A percentile compares a stretch with the other conserved stretches of the same genome.
Conservation (phyloP, 2,888 invertebrate species). For the Heliconius ismenius region DNA sequence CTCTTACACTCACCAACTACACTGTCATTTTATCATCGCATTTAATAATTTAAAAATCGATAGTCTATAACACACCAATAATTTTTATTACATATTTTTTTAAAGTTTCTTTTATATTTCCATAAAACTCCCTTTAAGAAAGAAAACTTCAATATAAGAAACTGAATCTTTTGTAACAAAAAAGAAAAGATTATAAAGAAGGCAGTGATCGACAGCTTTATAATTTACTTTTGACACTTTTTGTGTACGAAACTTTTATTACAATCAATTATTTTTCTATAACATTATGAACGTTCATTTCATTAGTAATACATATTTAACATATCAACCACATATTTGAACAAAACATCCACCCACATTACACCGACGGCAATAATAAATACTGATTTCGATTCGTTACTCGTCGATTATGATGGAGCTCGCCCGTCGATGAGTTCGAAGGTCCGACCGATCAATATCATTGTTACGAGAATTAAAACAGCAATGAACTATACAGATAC, state of each 20-base stretch:
- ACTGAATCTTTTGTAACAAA: too few species aligned
- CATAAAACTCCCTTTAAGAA: too few species aligned
- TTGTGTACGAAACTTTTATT: neutral
- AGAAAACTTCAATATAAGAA: too few species aligned
- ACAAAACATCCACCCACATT: neutral
- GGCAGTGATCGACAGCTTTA: neutral
- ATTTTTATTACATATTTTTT: too few species aligned
- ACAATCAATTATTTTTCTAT: neutral
- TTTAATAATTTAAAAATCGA: neutral
- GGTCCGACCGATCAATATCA: conserved; percentile 21
- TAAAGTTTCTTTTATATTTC: too few species aligned
- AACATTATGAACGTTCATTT: neutral
- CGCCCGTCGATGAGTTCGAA: conserved; percentile 22
- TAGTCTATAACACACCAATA: neutral
- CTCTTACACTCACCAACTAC: neutral
- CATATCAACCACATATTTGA: neutral
- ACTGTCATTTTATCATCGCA: neutral
- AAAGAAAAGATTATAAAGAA: too few species aligned
- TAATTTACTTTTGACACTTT: neutral
- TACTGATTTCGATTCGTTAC: conserved; percentile 24
- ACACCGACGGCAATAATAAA: neutral
- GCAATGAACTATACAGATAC: conserved; percentile 26
- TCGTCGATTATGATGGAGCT: conserved; percentile 19
- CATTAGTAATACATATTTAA: neutral
- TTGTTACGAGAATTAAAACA: conserved; percentile 20